phyloP scores from a whole-genome alignment of 1,140 invertebrate species.

The Bombus pyrosoma region DNA sequence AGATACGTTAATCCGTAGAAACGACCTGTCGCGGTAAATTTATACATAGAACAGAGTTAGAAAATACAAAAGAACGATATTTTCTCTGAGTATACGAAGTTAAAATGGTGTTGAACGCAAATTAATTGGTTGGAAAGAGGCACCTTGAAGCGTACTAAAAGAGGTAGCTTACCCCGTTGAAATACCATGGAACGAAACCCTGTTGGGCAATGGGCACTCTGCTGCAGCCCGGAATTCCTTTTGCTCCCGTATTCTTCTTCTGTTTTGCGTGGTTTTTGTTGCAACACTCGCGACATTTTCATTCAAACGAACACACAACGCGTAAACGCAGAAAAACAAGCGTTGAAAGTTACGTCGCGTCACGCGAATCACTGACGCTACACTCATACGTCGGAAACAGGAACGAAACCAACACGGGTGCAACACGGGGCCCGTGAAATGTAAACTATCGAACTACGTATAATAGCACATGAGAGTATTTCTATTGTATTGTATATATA shows the following conservation, averaged over 20 bases:
- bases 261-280: slow-evolving; percentile 6
- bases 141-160: slow-evolving; percentile 11
- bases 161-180: slow-evolving; percentile 13
- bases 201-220: slow-evolving; percentile 3
- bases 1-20: not conserved
- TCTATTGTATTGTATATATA: too few species aligned
- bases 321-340: not conserved
- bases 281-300: slow-evolving; percentile 2
- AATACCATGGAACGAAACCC: slow-evolving; percentile 10
- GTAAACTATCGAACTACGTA: not conserved
- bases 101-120: not conserved
- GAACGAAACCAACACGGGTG: not conserved
- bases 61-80: not conserved
- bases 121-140: slow-evolving; percentile 39
- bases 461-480: too few species aligned
- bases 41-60: not conserved
- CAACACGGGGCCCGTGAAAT: not conserved
- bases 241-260: slow-evolving; percentile 19
- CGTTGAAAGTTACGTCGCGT: not conserved
- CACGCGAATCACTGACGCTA: not conserved
- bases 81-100: not conserved
- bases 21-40: not conserved
- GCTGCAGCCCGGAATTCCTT: not conserved
- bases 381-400: not conserved
- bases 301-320: slow-evolving; percentile 8